phyloP scores from a whole-genome alignment of 1,140 invertebrate species.

The Choristoneura fumiferana region DNA sequence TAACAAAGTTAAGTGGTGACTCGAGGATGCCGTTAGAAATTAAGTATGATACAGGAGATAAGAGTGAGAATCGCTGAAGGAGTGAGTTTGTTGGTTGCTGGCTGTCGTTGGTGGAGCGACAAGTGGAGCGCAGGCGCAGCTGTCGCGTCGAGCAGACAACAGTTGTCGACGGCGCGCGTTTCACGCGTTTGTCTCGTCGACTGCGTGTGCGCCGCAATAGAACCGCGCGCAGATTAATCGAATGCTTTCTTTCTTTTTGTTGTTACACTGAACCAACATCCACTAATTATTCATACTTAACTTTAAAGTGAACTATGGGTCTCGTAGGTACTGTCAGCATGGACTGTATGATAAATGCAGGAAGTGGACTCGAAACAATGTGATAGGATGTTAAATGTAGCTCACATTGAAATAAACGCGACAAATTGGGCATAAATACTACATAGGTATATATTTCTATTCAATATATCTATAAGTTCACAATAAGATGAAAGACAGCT shows the following conservation, averaged over 20 bases:
- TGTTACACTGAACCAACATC: constrained; percentile 21
- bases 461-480: no score
- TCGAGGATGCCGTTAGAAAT: constrained; percentile 20
- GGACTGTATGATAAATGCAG: no score
- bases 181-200: constrained; percentile 55
- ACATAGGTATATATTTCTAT: no score
- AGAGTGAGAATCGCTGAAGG: constrained; percentile 25
- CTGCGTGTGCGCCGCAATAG: constrained; percentile 47
- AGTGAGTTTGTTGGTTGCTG: background rate
- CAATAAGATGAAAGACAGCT: no score
- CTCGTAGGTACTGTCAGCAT: no score
- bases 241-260: constrained; percentile 52
- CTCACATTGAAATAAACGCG: no score
- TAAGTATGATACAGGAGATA: constrained; percentile 29
- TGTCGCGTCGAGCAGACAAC: constrained; percentile 71
- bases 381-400: no score
- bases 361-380: no score
- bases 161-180: constrained; percentile 66
- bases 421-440: no score
- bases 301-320: no score
- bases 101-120: constrained; percentile 23
- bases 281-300: constrained; percentile 8
- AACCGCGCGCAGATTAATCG: constrained; percentile 52
- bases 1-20: constrained; percentile 24
- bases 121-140: constrained; percentile 71